These are phyloP conservation scores for Epicampocera succincta DNA, from an alignment of 2,888 invertebrate species.

Conservation along the genomic window DNA sequence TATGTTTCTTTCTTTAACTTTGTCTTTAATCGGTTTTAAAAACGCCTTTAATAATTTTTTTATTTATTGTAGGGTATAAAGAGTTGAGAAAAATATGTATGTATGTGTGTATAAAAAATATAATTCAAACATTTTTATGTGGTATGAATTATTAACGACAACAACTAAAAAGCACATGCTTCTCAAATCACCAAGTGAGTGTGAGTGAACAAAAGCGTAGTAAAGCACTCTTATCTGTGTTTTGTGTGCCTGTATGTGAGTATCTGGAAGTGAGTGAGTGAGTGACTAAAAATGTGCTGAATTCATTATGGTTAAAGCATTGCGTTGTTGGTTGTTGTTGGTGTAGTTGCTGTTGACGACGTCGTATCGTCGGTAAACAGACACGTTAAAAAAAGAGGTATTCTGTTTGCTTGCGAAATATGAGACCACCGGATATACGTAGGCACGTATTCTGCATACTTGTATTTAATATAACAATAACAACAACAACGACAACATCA, in stretches of 20 bases:
- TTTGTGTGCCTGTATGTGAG: conserved; percentile 14
- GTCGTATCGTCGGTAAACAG: conserved; percentile 54
- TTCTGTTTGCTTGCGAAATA: conserved; percentile 68
- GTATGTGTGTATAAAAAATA: not conserved
- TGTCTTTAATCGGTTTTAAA: conserved; percentile 13
- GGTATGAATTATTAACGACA: conserved; percentile 64
- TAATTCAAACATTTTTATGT: conserved; percentile 35
- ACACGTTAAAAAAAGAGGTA: conserved; percentile 67
- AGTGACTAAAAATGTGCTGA: conserved; percentile 38
- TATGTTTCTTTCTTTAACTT: not conserved
- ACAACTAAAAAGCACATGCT: conserved; percentile 39
- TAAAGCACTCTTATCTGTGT: not conserved
- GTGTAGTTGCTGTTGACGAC: conserved; percentile 41
- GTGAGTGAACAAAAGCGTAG: conserved; percentile 19
- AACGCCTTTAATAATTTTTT: conserved; percentile 2
- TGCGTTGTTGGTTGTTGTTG: conserved; percentile 32
- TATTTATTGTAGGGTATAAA: conserved; percentile 20
- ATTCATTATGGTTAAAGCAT: conserved; percentile 42
- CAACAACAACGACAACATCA: conserved; percentile 10
- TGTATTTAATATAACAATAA: conserved; percentile 48
- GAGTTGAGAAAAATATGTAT: conserved; percentile 11
- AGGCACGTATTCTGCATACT: conserved; percentile 69
- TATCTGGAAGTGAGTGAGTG: conserved; percentile 35
- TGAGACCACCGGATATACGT: conserved; percentile 70
- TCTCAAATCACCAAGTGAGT: conserved; percentile 48